Evolutionary conservation across 2,888 invertebrate genomes (phyloP), one percentile per base, ranked within the genome.

Genomic region (Rhaphigaster nebulosa): DNA sequence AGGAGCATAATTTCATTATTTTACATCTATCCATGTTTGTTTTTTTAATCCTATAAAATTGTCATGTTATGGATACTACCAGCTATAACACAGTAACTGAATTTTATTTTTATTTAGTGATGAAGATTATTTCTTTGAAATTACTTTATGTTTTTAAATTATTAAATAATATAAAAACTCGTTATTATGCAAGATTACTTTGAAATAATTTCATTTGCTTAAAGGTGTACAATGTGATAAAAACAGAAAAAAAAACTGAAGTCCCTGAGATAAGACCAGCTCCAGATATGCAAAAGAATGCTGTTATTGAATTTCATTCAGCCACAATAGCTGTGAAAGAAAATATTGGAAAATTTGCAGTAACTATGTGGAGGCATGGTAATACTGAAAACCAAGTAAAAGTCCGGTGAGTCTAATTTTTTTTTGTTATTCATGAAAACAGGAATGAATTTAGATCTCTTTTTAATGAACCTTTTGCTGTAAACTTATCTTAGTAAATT

Each of bases 281-380:
- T 54, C 92, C 92, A 23, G 92, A 93, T 65, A 91, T 91, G 26
- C 92, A 92, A 50, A 93, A 93, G 54, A 94, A 94, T 90, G 94
- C 95, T 4, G 93, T 95, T 15, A 92, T 95, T 13, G 95, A 95
- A 93, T 95, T 95, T 93, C 94, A 95, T 52, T 94, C 95, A 3
- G 94, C 95, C 0, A 94, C 94, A 2, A 94, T 94, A 91, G 94
- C 95, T 29, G 95, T 95, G 0, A 93, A 95, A 92, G 95, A 95
- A 93, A 94, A 94, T 91, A 93, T 95, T 87, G 95, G 95, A 29
- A 94, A 93, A 91, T 94, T 94, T 91, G 92, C 93, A 26, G 93
- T 94, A 8, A 93, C 93, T 12, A 93, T 95, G 34, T 93, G 93
- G 70, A 93, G 95, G 90, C 94, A 94, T 92, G 95, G 95, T 41